A percentile compares a stretch with the other conserved stretches of the same genome.
Conservation (phyloP, 2,113 vertebrate genomes). For the Strix aluco region DNA sequence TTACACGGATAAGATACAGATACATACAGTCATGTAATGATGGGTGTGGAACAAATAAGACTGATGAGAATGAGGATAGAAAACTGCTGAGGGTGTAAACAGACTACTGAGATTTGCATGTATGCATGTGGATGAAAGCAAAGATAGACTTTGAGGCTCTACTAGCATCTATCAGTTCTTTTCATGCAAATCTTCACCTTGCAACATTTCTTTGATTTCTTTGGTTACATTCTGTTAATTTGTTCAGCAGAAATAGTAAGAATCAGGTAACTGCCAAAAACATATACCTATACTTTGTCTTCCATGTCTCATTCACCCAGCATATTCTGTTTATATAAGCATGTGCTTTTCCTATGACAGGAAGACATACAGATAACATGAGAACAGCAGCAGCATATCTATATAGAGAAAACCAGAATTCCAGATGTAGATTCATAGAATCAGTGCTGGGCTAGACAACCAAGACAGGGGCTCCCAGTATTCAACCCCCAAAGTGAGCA, state of each 20-base stretch:
- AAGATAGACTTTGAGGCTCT: background rate
- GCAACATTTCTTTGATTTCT: background rate
- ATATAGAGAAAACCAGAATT: background rate
- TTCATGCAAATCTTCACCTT: background rate
- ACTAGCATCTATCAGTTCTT: background rate
- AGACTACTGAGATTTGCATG: background rate
- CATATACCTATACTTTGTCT: background rate
- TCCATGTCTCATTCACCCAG: background rate
- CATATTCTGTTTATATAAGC: background rate
- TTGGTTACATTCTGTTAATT: background rate
- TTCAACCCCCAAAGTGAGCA: background rate
- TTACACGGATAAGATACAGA: background rate
- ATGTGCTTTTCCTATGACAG: background rate
- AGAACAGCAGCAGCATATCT: background rate
- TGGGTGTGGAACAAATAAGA: background rate
- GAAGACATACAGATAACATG: background rate
- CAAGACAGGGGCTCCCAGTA: background rate
- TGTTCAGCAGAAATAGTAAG: background rate
- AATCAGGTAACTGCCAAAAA: background rate
- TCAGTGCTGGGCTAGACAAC: background rate
- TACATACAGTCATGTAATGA: background rate
- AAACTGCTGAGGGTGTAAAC: background rate
- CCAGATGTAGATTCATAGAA: background rate
- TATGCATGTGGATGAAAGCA: background rate
- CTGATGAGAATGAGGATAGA: background rate